phyloP scores from a whole-genome alignment of 2,888 invertebrate species.

The Acrobasis suavella region DNA sequence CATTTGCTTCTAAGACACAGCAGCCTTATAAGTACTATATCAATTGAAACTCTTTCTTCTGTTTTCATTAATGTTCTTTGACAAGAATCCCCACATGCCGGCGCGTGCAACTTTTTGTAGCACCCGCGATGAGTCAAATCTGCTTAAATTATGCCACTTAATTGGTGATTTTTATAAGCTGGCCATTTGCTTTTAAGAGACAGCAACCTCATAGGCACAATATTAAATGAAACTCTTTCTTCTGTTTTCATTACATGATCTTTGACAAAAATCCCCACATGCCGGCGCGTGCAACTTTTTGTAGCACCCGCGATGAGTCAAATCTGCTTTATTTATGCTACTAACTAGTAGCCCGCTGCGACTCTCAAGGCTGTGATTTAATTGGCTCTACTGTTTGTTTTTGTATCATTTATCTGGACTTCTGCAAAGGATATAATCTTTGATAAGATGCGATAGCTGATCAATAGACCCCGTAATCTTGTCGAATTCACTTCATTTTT shows the following conservation, averaged over 20 bases:
- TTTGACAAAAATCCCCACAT: constrained; percentile 38
- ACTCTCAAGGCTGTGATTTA: constrained; percentile 22
- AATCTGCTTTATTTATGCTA: constrained; percentile 42
- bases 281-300: constrained; percentile 65
- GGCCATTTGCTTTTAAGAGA: neutral
- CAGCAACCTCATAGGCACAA: neutral
- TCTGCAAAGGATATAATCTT: constrained; percentile 5
- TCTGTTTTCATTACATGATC: constrained; percentile 16
- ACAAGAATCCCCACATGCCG: constrained; percentile 44
- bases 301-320: constrained; percentile 51
- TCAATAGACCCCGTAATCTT: too few relatives aligned
- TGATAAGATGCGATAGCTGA: neutral
- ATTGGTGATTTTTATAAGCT: constrained; percentile 8
- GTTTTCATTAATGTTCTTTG: constrained; percentile 19
- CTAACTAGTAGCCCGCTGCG: constrained; percentile 21
- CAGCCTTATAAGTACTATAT: neutral
- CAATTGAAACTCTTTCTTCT: neutral
- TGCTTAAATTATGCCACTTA: constrained; percentile 33
- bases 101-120: constrained; percentile 63
- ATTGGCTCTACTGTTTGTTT: constrained; percentile 16
- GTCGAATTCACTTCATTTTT: too few relatives aligned
- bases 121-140: constrained; percentile 55
- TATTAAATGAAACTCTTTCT: neutral
- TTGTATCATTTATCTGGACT: constrained; percentile 8
- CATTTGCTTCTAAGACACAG: neutral